phyloP scores from a whole-genome alignment of 1,140 invertebrate species.

The Hyposmocoma kahamanoa region DNA sequence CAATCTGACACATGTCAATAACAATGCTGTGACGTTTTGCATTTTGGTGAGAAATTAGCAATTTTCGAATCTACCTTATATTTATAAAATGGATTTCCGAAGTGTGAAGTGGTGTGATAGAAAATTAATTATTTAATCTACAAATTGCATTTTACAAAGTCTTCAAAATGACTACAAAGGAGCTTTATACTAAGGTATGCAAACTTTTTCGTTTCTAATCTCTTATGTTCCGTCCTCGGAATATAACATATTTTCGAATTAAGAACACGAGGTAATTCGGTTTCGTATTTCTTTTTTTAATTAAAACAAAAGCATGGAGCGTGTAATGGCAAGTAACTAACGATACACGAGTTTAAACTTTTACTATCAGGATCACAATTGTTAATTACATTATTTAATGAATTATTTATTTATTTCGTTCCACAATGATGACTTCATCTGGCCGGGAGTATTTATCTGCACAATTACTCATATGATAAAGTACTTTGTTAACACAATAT shows the following conservation, averaged over 20 bases:
- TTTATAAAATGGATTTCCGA: slow-evolving; percentile 57
- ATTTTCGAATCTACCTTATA: slow-evolving; percentile 55
- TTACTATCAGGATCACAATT: too few relatives aligned
- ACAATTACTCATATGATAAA: too few relatives aligned
- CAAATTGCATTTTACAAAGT: slow-evolving; percentile 17
- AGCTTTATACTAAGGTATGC: slow-evolving; percentile 69
- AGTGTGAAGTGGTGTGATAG: slow-evolving; percentile 53
- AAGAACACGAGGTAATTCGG: neutral
- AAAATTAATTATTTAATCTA: slow-evolving; percentile 29
- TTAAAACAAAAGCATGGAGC: too few relatives aligned
- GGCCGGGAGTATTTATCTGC: too few relatives aligned
- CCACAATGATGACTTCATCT: too few relatives aligned
- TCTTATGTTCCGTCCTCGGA: slow-evolving; percentile 9
- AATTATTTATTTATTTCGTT: too few relatives aligned
- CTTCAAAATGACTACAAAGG: slow-evolving; percentile 68
- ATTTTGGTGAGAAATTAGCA: slow-evolving; percentile 43
- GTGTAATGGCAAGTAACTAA: too few relatives aligned
- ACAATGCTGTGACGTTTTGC: slow-evolving; percentile 59
- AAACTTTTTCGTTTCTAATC: slow-evolving; percentile 29
- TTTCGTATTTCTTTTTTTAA: too few relatives aligned
- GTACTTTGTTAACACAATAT: too few relatives aligned
- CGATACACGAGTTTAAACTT: too few relatives aligned
- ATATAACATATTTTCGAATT: slow-evolving; percentile 13
- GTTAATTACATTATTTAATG: too few relatives aligned
- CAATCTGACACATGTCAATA: slow-evolving; percentile 49